Percentiles rank a stretch among this genome's conserved stretches.
Conservation (phyloP, 2,888 invertebrate species). For the Thumatha senex region DNA sequence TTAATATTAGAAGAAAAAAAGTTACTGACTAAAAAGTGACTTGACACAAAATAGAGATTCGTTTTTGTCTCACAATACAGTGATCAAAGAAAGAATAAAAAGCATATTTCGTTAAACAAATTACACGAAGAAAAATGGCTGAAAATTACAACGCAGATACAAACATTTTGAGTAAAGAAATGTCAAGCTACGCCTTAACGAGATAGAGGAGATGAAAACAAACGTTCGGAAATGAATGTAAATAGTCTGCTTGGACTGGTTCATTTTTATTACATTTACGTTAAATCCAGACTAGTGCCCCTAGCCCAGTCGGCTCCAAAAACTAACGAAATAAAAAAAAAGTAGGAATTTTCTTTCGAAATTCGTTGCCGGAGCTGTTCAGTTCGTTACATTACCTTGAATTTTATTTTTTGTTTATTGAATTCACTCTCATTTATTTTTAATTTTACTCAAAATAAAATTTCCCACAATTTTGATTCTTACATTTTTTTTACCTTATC, state of each 20-base stretch:
- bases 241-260: not conserved
- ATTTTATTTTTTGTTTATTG: no score
- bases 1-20: no score
- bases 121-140: slow-evolving; percentile 8
- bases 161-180: slow-evolving; percentile 9
- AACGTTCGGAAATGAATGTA: not conserved
- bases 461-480: no score
- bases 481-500: no score
- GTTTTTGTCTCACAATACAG: not conserved
- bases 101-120: slow-evolving; percentile 9
- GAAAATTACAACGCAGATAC: slow-evolving; percentile 7
- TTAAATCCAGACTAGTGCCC: not conserved
- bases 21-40: no score
- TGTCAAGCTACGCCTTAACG: slow-evolving; percentile 8
- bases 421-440: no score
- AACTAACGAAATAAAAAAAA: no score
- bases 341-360: no score
- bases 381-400: no score
- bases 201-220: slow-evolving; percentile 5
- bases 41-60: not conserved
- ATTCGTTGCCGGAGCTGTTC: no score
- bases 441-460: no score
- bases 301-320: no score
- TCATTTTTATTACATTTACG: not conserved
- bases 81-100: slow-evolving; percentile 9